A percentile compares a stretch with the other conserved stretches of the same genome.
Conservation (phyloP, 2,888 invertebrate genomes). For the Limnephilus marmoratus region DNA sequence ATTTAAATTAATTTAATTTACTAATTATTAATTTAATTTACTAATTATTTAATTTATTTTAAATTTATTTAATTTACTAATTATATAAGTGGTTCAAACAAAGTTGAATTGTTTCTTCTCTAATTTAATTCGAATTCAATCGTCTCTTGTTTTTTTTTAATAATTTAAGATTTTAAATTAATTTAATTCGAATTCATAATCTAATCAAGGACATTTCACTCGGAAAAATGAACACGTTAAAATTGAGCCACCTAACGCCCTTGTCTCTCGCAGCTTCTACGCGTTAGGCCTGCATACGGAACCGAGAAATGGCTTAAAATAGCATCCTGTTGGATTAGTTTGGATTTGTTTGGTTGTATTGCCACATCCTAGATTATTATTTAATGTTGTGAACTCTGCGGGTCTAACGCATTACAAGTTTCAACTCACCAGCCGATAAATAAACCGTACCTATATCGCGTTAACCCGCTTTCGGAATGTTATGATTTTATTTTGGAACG, state of each 20-base stretch:
- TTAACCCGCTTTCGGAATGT: neutral
- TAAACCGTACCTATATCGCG: neutral
- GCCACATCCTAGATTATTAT: slow-evolving; percentile 18
- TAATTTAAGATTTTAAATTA: neutral
- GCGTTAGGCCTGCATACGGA: neutral
- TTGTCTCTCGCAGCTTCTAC: neutral
- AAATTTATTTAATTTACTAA: too few species aligned
- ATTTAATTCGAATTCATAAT: neutral
- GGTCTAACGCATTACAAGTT: neutral
- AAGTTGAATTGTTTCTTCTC: too few species aligned
- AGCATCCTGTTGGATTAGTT: neutral
- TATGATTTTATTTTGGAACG: neutral
- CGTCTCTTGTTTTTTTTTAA: neutral
- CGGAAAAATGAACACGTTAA: neutral
- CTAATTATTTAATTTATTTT: too few species aligned
- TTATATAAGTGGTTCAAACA: too few species aligned
- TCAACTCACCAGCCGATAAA: neutral
- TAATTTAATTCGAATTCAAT: too few species aligned
- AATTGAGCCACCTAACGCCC: neutral
- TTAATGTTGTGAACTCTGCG: neutral
- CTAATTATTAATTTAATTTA: too few species aligned
- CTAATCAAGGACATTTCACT: neutral
- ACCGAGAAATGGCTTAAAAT: neutral
- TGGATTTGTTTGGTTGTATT: slow-evolving; percentile 11
- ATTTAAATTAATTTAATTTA: too few species aligned